phyloP scores from a whole-genome alignment of 2,113 vertebrate genomes.

The Dipodomys merriami region DNA sequence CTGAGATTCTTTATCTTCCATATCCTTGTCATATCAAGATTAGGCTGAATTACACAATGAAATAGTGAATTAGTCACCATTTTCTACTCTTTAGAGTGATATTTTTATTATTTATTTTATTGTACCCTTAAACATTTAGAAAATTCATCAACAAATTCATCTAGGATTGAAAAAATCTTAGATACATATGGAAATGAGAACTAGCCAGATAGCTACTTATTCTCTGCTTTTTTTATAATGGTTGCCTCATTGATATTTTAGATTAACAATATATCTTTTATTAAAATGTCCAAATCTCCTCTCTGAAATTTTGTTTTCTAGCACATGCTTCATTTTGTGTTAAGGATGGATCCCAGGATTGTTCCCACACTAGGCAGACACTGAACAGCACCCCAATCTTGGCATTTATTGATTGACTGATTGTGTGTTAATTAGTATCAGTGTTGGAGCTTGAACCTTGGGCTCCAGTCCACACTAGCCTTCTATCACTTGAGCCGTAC shows the following conservation, averaged over 20 bases:
- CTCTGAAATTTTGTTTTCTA: neutral
- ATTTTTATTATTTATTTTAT: conserved; percentile 1
- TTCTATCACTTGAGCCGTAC: no score
- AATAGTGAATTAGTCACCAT: neutral
- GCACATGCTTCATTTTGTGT: neutral
- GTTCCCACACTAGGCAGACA: neutral
- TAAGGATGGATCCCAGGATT: neutral
- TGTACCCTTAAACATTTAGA: conserved; percentile 30
- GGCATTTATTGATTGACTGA: no score
- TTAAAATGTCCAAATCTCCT: neutral
- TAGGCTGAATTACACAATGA: neutral
- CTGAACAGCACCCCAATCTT: neutral
- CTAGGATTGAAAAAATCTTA: neutral
- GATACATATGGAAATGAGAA: neutral
- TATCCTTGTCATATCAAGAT: neutral
- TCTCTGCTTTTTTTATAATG: neutral
- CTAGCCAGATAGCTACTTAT: neutral
- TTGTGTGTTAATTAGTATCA: no score
- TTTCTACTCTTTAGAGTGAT: neutral
- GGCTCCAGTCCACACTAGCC: no score
- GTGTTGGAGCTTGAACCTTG: no score
- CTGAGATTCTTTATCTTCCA: neutral
- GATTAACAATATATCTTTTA: neutral
- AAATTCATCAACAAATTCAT: neutral
- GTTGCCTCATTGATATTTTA: neutral